These are phyloP conservation scores for Chunga burmeisteri DNA, from an alignment of 2,113 vertebrate species.

Conservation along the genomic window DNA sequence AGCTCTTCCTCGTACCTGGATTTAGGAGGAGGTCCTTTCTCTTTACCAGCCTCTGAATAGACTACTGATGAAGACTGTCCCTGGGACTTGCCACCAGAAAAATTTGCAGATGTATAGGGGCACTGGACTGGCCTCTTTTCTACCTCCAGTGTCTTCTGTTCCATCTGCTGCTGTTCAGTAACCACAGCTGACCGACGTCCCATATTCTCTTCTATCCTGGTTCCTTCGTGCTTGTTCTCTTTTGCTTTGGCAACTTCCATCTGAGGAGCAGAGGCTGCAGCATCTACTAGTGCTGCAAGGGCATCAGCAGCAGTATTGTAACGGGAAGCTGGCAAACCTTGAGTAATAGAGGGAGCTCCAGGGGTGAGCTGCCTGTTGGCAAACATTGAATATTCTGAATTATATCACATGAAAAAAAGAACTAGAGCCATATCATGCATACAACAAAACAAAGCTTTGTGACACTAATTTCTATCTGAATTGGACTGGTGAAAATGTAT, in stretches of 20 bases:
- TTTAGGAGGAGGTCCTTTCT: conserved; percentile 91
- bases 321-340: conserved; percentile 83
- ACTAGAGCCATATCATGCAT: background rate
- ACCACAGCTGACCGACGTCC: conserved; percentile 79
- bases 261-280: conserved; percentile 91
- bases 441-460: background rate
- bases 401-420: background rate
- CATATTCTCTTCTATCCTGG: conserved; percentile 84
- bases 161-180: conserved; percentile 79
- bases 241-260: conserved; percentile 94
- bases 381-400: background rate
- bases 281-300: conserved; percentile 92
- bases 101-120: conserved; percentile 75
- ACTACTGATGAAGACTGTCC: conserved; percentile 74
- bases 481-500: background rate
- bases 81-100: conserved; percentile 84
- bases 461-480: background rate
- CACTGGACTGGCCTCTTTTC: conserved; percentile 83
- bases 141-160: conserved; percentile 77
- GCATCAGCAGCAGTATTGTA: conserved; percentile 94
- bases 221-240: conserved; percentile 86
- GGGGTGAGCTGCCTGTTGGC: conserved; percentile 79
- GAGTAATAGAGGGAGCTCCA: conserved; percentile 77
- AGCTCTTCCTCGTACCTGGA: conserved; percentile 97
- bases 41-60: conserved; percentile 88